A percentile compares a stretch with the other conserved stretches of the same genome.
Evolutionary conservation across 2,888 invertebrate genomes (phyloP).

Genomic region (Pelosia muscerda): DNA sequence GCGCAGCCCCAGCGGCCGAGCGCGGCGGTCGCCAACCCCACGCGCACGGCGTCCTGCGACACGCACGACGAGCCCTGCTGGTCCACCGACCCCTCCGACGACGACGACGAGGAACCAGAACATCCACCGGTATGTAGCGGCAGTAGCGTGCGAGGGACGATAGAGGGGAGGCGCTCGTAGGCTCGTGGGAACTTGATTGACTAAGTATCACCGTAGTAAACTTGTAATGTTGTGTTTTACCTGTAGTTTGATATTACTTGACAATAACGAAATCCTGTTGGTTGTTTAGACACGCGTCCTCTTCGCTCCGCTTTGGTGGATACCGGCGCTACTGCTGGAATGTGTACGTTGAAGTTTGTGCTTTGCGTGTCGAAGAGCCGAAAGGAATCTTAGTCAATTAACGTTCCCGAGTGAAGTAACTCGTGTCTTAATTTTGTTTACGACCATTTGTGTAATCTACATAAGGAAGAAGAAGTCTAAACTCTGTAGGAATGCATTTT

Average conservation of each 20-base stretch:
- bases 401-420: conserved; percentile 18
- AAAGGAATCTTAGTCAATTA: conserved; percentile 35
- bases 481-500: conserved; percentile 21
- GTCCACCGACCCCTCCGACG: conserved; percentile 97
- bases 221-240: not conserved
- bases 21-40: conserved; percentile 58
- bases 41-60: conserved; percentile 76
- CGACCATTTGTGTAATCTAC: conserved; percentile 15
- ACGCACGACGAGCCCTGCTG: conserved; percentile 92
- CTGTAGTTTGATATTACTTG: not conserved
- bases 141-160: not conserved
- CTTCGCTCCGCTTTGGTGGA: conserved; percentile 20
- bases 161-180: conserved; percentile 12
- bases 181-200: conserved; percentile 14
- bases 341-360: conserved; percentile 22
- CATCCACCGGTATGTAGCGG: conserved; percentile 80
- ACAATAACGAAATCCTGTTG: conserved; percentile 23
- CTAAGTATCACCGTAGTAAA: conserved; percentile 11
- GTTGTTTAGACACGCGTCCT: conserved; percentile 17
- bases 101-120: conserved; percentile 94
- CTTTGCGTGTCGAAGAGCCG: conserved; percentile 16
- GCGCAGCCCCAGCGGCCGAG: conserved; percentile 57
- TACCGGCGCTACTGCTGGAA: conserved; percentile 18
- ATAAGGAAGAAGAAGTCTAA: conserved; percentile 8
- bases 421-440: conserved; percentile 20